Conservation (phyloP, 2,113 vertebrate species). For the Acanthochromis polyacanthus region DNA sequence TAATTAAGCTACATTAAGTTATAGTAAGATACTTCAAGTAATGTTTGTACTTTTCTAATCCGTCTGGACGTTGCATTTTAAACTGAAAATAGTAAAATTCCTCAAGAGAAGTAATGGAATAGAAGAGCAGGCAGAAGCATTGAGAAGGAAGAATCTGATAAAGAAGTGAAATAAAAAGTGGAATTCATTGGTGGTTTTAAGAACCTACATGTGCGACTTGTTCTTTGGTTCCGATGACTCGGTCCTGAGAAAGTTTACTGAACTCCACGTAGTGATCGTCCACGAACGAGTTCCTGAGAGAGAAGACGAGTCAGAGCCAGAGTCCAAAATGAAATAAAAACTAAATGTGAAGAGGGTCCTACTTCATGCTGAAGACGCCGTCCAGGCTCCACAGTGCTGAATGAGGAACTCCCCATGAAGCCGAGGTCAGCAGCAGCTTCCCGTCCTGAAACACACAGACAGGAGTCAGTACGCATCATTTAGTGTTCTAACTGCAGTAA, state of each 20-base stretch:
- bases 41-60: no score
- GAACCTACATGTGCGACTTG: constrained; percentile 94
- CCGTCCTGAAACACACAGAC: constrained; percentile 86
- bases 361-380: constrained; percentile 96
- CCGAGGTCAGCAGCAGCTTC: constrained; percentile 93
- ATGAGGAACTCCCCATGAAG: constrained; percentile 93
- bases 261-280: constrained; percentile 98
- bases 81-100: no score
- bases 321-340: no score
- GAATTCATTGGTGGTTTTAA: no score
- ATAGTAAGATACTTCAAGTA: no score
- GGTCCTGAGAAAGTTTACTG: constrained; percentile 96
- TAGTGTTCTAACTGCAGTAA: no score
- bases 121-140: constrained; percentile 19
- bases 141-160: no score
- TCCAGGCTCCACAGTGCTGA: constrained; percentile 97
- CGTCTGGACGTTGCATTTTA: no score
- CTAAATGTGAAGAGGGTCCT: constrained; percentile 55
- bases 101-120: no score
- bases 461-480: background rate
- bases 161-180: no score
- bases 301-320: background rate
- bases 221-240: constrained; percentile 97
- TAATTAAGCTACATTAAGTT: no score
- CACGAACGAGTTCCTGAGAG: constrained; percentile 91